A percentile compares a stretch with the other conserved stretches of the same genome.
Evolutionary conservation across 30 jellyfish, hydroid and myxozoan species (phyloP).

Genomic region (Turritopsis dohrnii): DNA sequence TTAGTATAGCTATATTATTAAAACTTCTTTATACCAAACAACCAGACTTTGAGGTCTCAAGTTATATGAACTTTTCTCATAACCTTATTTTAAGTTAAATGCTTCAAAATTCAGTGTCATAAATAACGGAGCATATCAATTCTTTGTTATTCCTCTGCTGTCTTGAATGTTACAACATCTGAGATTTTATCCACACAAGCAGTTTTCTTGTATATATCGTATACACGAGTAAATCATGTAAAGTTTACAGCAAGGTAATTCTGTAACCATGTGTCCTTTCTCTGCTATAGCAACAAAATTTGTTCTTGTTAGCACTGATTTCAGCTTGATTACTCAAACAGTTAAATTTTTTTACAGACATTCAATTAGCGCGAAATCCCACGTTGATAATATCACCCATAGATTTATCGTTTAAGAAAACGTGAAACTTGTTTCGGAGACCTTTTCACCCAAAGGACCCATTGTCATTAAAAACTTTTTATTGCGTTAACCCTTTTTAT

Average conservation of each 20-base stretch:
- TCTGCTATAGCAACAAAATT: neutral
- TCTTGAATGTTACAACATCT: neutral
- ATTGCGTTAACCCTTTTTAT: too few relatives aligned
- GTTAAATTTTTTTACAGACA: neutral
- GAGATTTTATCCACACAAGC: neutral
- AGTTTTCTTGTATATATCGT: neutral
- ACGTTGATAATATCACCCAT: neutral
- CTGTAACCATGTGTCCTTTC: neutral
- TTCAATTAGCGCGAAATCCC: neutral
- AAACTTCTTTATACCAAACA: too few relatives aligned
- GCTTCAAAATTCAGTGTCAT: neutral
- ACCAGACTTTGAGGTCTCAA: too few relatives aligned
- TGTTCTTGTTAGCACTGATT: neutral
- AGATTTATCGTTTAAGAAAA: neutral
- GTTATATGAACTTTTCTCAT: too few relatives aligned
- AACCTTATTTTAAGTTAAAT: too few relatives aligned
- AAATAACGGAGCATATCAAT: neutral
- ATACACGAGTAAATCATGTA: neutral
- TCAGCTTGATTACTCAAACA: neutral
- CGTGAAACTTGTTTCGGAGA: neutral
- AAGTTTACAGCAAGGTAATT: neutral
- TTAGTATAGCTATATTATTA: too few relatives aligned
- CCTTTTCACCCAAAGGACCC: neutral
- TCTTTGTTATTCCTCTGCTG: neutral
- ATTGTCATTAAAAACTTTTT: too few relatives aligned